Evolutionary conservation across 2,888 invertebrate species (phyloP).

Genomic region (Notodonta dromedarius): DNA sequence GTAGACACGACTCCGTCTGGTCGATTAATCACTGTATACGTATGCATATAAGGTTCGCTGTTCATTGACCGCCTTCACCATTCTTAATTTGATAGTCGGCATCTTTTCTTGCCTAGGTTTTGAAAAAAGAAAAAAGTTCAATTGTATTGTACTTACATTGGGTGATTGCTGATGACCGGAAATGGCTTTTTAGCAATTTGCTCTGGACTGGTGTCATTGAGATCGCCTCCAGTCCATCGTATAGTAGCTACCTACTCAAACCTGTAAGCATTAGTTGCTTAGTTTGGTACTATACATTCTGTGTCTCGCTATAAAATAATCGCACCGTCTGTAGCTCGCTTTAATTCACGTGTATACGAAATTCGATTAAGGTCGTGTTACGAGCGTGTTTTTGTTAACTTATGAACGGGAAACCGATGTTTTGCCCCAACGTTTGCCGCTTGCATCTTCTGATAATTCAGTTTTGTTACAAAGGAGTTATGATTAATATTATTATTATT

Average conservation of each 20-base stretch:
- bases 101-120: no score
- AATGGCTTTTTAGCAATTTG: no score
- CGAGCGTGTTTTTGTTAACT: constrained; percentile 56
- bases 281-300: background rate
- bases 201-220: no score
- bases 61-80: constrained; percentile 25
- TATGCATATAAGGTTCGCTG: constrained; percentile 46
- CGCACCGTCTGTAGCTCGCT: constrained; percentile 18
- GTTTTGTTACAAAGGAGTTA: constrained; percentile 5
- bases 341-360: constrained; percentile 53
- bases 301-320: background rate
- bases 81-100: no score
- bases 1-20: constrained; percentile 67
- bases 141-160: no score
- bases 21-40: constrained; percentile 71
- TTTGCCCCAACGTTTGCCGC: constrained; percentile 35
- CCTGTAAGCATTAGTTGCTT: no score
- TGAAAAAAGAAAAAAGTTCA: no score
- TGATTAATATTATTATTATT: no score
- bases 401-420: constrained; percentile 42
- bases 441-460: constrained; percentile 28
- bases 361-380: constrained; percentile 68
- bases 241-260: no score
- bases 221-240: no score
- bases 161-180: no score